Evolutionary conservation across 2,888 invertebrate species (phyloP).

Genomic region (Halocaridina rubra): DNA sequence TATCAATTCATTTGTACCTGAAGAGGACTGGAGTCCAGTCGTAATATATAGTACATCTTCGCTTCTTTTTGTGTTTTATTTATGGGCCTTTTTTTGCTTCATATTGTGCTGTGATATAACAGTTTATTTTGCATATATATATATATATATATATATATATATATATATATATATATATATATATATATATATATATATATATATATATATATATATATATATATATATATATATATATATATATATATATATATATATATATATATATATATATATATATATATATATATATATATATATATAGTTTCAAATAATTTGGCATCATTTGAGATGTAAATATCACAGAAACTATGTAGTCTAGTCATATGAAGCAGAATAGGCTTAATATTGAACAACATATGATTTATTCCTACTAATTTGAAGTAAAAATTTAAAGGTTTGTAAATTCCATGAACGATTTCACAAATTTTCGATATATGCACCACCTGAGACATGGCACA

Average conservation of each 20-base stretch:
- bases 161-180: background rate
- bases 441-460: background rate
- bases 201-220: background rate
- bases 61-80: too few relatives aligned
- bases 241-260: background rate
- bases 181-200: background rate
- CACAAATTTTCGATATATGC: background rate
- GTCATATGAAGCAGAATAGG: background rate
- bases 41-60: too few relatives aligned
- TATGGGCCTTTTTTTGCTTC: too few relatives aligned
- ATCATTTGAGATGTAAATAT: background rate
- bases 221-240: background rate
- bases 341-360: too few relatives aligned
- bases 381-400: background rate
- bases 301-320: background rate
- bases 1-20: too few relatives aligned
- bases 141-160: background rate
- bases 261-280: background rate
- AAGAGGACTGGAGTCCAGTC: too few relatives aligned
- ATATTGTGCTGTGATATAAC: too few relatives aligned
- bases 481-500: background rate
- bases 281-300: background rate
- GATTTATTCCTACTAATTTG: background rate
- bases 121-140: background rate
- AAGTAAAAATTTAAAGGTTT: background rate